Conservation (phyloP, 92 coral and sea anemone species). For the Actinostola sp. region DNA sequence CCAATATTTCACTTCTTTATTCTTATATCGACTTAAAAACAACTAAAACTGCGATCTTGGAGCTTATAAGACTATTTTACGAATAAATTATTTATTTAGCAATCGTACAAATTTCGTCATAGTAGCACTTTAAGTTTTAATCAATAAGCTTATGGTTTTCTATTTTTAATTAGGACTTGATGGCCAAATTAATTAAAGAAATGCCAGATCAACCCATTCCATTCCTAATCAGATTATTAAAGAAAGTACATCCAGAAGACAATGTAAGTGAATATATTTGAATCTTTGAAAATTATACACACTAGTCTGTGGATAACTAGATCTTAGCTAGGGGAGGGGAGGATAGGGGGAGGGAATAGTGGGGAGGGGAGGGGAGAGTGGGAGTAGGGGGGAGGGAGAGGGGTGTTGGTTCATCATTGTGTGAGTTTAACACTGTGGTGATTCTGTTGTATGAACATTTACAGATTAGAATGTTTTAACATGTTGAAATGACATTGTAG, state of each 20-base stretch:
- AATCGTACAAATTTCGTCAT: background rate
- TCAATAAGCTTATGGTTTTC: background rate
- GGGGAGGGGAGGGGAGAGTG: no score
- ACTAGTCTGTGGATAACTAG: background rate
- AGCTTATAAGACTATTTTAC: background rate
- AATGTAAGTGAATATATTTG: background rate
- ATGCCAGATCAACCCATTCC: constrained; percentile 92
- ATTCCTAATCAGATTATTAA: constrained; percentile 77
- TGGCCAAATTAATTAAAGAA: constrained; percentile 93
- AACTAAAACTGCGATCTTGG: background rate
- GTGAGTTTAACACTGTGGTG: no score
- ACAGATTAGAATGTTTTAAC: no score
- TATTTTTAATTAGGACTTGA: constrained; percentile 67
- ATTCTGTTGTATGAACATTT: no score
- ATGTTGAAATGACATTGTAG: constrained; percentile 4
- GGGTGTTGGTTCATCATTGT: no score
- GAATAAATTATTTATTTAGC: background rate
- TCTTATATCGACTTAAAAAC: background rate
- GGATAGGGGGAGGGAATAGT: no score
- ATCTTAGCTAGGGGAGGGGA: no score
- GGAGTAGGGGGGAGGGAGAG: no score
- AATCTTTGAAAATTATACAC: background rate
- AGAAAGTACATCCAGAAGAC: constrained; percentile 63
- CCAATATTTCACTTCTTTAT: background rate
- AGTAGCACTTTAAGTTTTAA: background rate